Percentiles rank a stretch among this genome's conserved stretches.
These are phyloP conservation scores for Anagyrus pseudococci DNA, from an alignment of 2,888 invertebrate genomes.

Conservation along the genomic window DNA sequence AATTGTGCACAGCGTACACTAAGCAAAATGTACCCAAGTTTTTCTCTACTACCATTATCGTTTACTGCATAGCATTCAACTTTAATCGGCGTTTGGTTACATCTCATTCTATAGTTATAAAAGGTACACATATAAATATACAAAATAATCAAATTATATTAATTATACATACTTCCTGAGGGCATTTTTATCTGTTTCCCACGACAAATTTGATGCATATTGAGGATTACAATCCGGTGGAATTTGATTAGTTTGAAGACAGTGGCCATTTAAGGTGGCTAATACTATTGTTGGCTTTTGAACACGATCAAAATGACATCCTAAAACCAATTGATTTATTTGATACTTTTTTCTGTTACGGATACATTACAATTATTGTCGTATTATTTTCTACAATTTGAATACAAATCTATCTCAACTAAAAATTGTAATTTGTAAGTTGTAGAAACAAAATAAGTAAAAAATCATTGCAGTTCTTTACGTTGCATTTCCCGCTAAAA, in stretches of 20 bases:
- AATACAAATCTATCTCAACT: neutral
- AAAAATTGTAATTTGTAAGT: neutral
- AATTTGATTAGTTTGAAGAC: slow-evolving; percentile 73
- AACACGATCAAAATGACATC: slow-evolving; percentile 68
- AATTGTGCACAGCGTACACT: slow-evolving; percentile 76
- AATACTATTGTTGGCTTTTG: slow-evolving; percentile 66
- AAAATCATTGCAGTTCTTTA: neutral
- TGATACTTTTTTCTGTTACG: neutral
- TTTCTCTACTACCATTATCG: slow-evolving; percentile 67
- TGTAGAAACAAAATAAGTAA: neutral
- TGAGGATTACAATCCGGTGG: slow-evolving; percentile 67
- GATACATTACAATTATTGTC: neutral
- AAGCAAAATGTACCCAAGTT: slow-evolving; percentile 74
- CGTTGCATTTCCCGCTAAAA: slow-evolving; percentile 12
- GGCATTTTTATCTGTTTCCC: slow-evolving; percentile 78
- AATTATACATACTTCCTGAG: slow-evolving; percentile 67
- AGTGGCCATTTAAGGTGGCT: slow-evolving; percentile 71
- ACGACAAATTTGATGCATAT: slow-evolving; percentile 78
- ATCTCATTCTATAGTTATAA: slow-evolving; percentile 71
- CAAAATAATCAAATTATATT: neutral
- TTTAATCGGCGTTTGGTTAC: slow-evolving; percentile 76
- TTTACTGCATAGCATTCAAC: slow-evolving; percentile 71
- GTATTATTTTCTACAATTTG: neutral
- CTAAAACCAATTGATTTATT: slow-evolving; percentile 56
- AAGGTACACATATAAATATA: neutral